These are phyloP conservation scores for Spodoptera exigua DNA, from an alignment of 2,888 invertebrate genomes.

Conservation along the genomic window DNA sequence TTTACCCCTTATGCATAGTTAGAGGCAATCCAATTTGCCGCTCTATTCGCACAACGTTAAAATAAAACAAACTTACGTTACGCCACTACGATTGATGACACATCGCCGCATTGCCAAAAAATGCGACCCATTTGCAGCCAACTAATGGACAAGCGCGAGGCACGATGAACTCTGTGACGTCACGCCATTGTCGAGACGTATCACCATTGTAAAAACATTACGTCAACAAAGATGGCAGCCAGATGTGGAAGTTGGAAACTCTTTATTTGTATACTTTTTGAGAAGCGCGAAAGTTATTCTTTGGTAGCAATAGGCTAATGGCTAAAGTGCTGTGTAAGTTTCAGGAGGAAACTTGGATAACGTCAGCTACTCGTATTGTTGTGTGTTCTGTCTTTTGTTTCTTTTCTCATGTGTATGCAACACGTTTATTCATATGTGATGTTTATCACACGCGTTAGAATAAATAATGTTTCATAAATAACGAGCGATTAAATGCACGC, in stretches of 20 bases:
- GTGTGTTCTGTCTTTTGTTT: not conserved
- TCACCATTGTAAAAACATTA: slow-evolving; percentile 23
- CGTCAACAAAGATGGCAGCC: slow-evolving; percentile 1
- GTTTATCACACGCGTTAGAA: no score
- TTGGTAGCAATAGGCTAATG: slow-evolving; percentile 16
- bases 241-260: slow-evolving; percentile 9
- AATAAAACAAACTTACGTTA: slow-evolving; percentile 30
- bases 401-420: no score
- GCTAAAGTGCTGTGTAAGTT: slow-evolving; percentile 6
- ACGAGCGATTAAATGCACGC: no score
- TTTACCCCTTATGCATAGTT: not conserved
- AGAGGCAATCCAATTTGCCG: slow-evolving; percentile 3
- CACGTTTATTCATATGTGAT: no score
- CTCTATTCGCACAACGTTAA: slow-evolving; percentile 2
- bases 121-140: slow-evolving; percentile 41
- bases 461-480: no score
- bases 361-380: not conserved
- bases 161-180: slow-evolving; percentile 24
- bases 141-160: slow-evolving; percentile 39
- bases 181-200: slow-evolving; percentile 30
- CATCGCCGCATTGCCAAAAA: slow-evolving; percentile 41
- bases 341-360: slow-evolving; percentile 5
- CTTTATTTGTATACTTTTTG: slow-evolving; percentile 21
- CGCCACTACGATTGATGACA: slow-evolving; percentile 45
- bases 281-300: slow-evolving; percentile 13